Base-by-base conservation (phyloP, 2,113 vertebrate species). In the Daubentonia madagascariensis region DNA sequence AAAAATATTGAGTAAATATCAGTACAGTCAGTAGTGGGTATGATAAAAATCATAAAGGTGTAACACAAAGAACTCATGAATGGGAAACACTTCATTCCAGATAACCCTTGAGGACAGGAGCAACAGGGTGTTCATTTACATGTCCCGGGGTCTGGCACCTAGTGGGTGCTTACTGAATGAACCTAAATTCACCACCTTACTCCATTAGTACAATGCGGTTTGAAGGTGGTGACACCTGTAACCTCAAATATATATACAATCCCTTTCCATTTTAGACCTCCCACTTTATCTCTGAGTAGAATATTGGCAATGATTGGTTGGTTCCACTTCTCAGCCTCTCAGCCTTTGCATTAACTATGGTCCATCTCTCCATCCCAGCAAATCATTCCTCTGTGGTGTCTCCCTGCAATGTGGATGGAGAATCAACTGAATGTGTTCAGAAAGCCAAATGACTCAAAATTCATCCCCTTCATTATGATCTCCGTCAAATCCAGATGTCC, bases 401-500 rank as follows among this genome's bases (percentile, higher is more conserved):
- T 28, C 14, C 65, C 70, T 45, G 25, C 32, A 67, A 16, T 43
- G 14, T 73, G 59, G 28, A 32, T 16, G 70, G 59, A 59, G 52
- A 81, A 93, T 89, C 84, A 85, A 85, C 75, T 25, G 61, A 84
- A 65, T 86, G 40, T 89, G 63, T 72, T 70, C 76, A 65, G 85
- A 92, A 68, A 75, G 37, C 52, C 52, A 59, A 59, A 63, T 50
- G 94, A 92, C 37, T 94, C 93, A 76, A 86, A 76, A 80, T 65
- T 67, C 81, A 13, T 43, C 57, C 61, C 57, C 65, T 97, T 97
- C 54, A 17, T 94, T 48, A n/a, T 57, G 92, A 96, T 59, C 87
- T 59, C 1, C 7, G 78, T 96, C 89, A 94, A 86, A 94, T 73
- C 48, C 83, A 88, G 89, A 80, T 94, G 94, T 97, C 91, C 54